A percentile compares a stretch with the other conserved stretches of the same genome.
Evolutionary conservation across 2,888 invertebrate species (phyloP).

Genomic region (Tiliacea aurago): DNA sequence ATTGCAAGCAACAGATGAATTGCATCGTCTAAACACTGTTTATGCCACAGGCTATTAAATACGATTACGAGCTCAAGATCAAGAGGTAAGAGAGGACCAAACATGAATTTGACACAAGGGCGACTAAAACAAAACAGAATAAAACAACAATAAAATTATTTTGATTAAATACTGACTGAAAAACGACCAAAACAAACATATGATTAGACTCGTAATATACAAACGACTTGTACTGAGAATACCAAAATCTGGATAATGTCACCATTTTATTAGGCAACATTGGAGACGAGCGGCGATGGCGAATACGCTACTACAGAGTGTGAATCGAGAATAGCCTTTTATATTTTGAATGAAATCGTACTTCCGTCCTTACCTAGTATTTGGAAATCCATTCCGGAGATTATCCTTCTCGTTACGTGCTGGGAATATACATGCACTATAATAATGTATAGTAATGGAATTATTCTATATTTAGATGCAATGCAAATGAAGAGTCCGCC

Average conservation of each 20-base stretch:
- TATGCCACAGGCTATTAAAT: too few species aligned
- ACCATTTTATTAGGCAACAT: not conserved
- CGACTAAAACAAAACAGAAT: too few species aligned
- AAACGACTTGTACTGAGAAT: not conserved
- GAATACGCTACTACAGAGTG: not conserved
- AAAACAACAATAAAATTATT: too few species aligned
- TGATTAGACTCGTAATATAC: not conserved
- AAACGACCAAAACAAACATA: too few species aligned
- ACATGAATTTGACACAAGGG: too few species aligned
- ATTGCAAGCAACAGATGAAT: too few species aligned
- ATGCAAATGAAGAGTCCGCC: slow-evolving; percentile 6
- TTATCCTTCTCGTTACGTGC: slow-evolving; percentile 54
- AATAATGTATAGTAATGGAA: slow-evolving; percentile 28
- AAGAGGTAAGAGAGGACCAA: too few species aligned
- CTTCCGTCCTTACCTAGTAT: slow-evolving; percentile 24
- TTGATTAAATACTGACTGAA: too few species aligned
- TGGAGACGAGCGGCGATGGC: not conserved
- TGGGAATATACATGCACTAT: slow-evolving; percentile 45
- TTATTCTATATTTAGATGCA: slow-evolving; percentile 36
- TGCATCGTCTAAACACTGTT: too few species aligned
- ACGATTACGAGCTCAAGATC: too few species aligned
- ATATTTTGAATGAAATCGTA: not conserved
- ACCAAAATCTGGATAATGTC: not conserved
- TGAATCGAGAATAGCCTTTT: not conserved
- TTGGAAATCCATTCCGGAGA: slow-evolving; percentile 40